Conservation (phyloP, 2,888 invertebrate species). For the Orthosia cruda region DNA sequence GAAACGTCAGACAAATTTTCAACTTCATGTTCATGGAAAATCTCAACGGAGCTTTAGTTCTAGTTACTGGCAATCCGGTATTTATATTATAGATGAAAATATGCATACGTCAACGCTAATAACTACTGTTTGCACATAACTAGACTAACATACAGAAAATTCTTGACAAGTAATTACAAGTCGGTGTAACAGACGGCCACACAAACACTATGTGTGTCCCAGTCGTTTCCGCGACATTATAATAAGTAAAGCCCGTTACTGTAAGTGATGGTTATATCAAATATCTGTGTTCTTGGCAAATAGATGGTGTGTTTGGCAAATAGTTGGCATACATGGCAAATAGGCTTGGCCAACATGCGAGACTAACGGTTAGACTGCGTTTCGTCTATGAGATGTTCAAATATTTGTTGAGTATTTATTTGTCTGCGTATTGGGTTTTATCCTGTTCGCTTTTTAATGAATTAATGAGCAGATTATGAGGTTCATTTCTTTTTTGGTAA, state of each 20-base stretch:
- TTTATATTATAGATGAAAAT: conserved; percentile 37
- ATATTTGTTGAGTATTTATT: conserved; percentile 61
- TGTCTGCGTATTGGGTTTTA: conserved; percentile 52
- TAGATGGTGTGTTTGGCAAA: conserved; percentile 53
- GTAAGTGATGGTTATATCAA: conserved; percentile 78
- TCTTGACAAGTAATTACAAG: conserved; percentile 66
- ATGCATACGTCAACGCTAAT: conserved; percentile 48
- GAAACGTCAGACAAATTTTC: conserved; percentile 8
- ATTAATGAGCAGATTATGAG: conserved; percentile 35
- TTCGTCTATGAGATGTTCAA: conserved; percentile 57
- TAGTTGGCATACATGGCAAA: conserved; percentile 60
- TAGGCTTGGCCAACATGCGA: conserved; percentile 65
- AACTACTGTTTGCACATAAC: conserved; percentile 48
- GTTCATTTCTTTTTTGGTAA: conserved; percentile 2
- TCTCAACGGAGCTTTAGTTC: not conserved
- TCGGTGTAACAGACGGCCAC: conserved; percentile 69
- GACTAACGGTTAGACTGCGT: conserved; percentile 69
- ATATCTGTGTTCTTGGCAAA: conserved; percentile 71
- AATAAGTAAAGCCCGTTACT: conserved; percentile 72
- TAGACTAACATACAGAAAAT: conserved; percentile 63
- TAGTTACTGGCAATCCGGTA: conserved; percentile 3
- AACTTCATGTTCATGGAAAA: conserved; percentile 22
- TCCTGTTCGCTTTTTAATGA: conserved; percentile 67
- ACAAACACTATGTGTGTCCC: conserved; percentile 64
- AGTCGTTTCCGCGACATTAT: conserved; percentile 73